Evolutionary conservation across 2,113 vertebrate species (phyloP).

Genomic region (Polypterus senegalus): DNA sequence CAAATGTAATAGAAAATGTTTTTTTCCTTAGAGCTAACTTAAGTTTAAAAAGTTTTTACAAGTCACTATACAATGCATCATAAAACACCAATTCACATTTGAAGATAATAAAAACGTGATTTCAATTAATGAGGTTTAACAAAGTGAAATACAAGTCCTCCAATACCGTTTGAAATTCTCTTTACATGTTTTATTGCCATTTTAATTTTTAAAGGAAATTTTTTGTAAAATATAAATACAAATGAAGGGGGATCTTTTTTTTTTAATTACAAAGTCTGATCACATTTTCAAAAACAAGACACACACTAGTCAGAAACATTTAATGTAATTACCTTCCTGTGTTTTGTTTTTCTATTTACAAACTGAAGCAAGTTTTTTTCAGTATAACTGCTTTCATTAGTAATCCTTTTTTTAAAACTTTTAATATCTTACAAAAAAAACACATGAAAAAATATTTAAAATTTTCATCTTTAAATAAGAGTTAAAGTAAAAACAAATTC

Average conservation of each 20-base stretch:
- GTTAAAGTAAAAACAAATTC: conserved; percentile 64
- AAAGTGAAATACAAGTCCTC: neutral
- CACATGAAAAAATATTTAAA: conserved; percentile 78
- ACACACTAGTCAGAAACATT: conserved; percentile 86
- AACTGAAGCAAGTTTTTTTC: conserved; percentile 63
- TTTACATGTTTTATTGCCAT: conserved; percentile 83
- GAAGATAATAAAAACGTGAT: too few relatives aligned
- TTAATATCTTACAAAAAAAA: conserved; percentile 83
- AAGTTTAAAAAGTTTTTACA: too few relatives aligned
- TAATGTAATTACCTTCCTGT: conserved; percentile 59
- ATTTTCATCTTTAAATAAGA: conserved; percentile 92
- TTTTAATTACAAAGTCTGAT: conserved; percentile 98
- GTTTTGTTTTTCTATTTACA: conserved; percentile 62
- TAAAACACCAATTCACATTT: too few relatives aligned
- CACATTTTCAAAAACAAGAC: conserved; percentile 78
- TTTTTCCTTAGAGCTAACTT: too few relatives aligned
- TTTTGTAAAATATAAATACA: conserved; percentile 99
- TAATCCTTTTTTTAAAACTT: conserved; percentile 36
- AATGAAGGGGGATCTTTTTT: conserved; percentile 76
- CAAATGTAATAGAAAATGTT: too few relatives aligned
- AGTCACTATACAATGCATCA: too few relatives aligned
- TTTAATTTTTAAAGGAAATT: conserved; percentile 73
- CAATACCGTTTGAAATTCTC: conserved; percentile 25
- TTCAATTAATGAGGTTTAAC: neutral
- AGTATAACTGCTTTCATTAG: conserved; percentile 76